phyloP scores from a whole-genome alignment of 2,888 invertebrate genomes.

The Terebella lapidaria region DNA sequence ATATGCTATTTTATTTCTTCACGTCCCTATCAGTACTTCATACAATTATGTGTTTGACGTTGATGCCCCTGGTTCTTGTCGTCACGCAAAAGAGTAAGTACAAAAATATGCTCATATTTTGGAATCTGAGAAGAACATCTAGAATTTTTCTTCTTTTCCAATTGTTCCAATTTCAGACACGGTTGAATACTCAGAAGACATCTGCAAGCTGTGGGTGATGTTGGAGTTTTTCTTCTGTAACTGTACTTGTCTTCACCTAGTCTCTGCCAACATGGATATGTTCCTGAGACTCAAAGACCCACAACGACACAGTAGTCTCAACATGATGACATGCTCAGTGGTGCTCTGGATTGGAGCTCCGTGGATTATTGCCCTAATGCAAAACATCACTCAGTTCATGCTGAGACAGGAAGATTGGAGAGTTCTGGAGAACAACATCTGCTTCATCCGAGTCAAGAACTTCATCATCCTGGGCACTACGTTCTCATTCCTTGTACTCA shows the following conservation, averaged over 20 bases:
- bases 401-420: slow-evolving; percentile 24
- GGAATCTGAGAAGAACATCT: no score
- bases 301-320: slow-evolving; percentile 23
- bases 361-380: slow-evolving; percentile 26
- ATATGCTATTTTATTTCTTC: no score
- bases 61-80: no score
- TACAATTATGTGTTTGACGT: no score
- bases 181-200: slow-evolving; percentile 19
- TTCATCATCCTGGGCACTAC: slow-evolving; percentile 26
- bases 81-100: no score
- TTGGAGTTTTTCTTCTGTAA: slow-evolving; percentile 29
- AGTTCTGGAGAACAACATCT: slow-evolving; percentile 14
- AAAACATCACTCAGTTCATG: slow-evolving; percentile 27
- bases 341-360: slow-evolving; percentile 27
- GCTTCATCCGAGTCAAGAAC: slow-evolving; percentile 27
- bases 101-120: no score
- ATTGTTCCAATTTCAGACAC: slow-evolving; percentile 20
- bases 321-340: slow-evolving; percentile 23
- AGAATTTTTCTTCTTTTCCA: no score
- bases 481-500: slow-evolving; percentile 24
- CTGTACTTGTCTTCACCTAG: slow-evolving; percentile 27
- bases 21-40: no score
- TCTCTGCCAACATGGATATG: slow-evolving; percentile 26
- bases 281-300: slow-evolving; percentile 26
- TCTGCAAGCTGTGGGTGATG: slow-evolving; percentile 28